These are phyloP conservation scores for Synanthedon andrenaeformis DNA, from an alignment of 2,888 invertebrate species.

Conservation along the genomic window DNA sequence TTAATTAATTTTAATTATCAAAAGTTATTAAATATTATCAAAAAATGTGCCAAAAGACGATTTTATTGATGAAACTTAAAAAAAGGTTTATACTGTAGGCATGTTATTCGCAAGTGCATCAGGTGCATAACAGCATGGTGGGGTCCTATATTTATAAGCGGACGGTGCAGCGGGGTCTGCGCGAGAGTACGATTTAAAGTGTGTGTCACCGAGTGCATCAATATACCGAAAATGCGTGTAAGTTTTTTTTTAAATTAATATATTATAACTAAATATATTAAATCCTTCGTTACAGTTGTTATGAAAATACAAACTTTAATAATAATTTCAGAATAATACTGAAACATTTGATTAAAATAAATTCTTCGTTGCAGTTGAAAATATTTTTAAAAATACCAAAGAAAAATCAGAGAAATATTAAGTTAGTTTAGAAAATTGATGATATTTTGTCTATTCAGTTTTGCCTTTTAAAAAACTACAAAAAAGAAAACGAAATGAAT, in stretches of 20 bases:
- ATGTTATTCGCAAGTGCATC: not conserved
- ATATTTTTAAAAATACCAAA: not conserved
- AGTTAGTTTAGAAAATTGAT: too few species aligned
- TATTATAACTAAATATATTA: not conserved
- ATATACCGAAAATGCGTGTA: constrained; percentile 31
- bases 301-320: too few species aligned
- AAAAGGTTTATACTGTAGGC: too few species aligned
- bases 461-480: too few species aligned
- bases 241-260: constrained; percentile 12
- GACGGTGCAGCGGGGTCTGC: constrained; percentile 19
- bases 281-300: not conserved
- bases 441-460: too few species aligned
- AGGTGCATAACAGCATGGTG: constrained; percentile 23
- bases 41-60: too few species aligned
- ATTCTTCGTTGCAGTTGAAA: not conserved
- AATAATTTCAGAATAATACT: too few species aligned
- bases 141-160: constrained; percentile 53
- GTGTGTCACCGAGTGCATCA: constrained; percentile 21
- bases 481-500: too few species aligned
- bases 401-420: too few species aligned
- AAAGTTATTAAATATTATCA: too few species aligned
- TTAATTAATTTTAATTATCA: too few species aligned
- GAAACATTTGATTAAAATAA: not conserved
- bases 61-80: too few species aligned
- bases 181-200: constrained; percentile 18